phyloP scores from a whole-genome alignment of 2,113 vertebrate genomes.

The Conger conger region DNA sequence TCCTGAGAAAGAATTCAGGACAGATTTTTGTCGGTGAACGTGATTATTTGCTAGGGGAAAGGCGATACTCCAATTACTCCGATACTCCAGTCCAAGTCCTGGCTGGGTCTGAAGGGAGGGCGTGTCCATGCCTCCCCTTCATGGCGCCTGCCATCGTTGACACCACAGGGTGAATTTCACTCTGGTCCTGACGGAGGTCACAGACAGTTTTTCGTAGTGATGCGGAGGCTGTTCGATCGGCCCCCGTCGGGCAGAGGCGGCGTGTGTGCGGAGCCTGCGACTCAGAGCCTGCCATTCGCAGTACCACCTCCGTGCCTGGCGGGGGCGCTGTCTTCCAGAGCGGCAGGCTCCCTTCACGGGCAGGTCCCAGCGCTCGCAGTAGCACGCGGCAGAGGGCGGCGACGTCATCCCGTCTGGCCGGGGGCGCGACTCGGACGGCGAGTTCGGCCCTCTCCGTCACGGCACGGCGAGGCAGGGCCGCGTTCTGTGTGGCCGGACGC shows the following conservation, averaged over 20 bases:
- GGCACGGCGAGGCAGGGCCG: background rate
- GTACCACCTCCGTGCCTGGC: too few relatives aligned
- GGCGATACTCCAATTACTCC: background rate
- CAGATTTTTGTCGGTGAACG: background rate
- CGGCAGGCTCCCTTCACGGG: background rate
- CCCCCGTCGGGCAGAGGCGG: too few relatives aligned
- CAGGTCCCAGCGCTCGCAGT: background rate
- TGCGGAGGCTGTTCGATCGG: background rate
- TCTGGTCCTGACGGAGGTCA: background rate
- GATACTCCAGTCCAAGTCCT: background rate
- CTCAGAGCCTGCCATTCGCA: too few relatives aligned
- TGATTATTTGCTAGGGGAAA: slow-evolving; percentile 6
- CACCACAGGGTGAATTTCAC: background rate
- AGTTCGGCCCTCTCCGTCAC: background rate
- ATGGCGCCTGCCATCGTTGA: background rate
- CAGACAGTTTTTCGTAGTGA: background rate
- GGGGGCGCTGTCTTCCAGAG: background rate
- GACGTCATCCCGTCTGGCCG: background rate
- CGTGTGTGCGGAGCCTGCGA: too few relatives aligned
- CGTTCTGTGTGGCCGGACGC: background rate
- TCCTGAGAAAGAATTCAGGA: background rate
- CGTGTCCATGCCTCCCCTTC: background rate
- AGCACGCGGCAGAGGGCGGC: background rate
- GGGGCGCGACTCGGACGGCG: background rate
- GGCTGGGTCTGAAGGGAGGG: background rate